Evolutionary conservation across 2,797 vertebrate species (phyloP), one percentile per base, ranked within the genome.

Genomic region (Chromobotia macracanthus): DNA sequence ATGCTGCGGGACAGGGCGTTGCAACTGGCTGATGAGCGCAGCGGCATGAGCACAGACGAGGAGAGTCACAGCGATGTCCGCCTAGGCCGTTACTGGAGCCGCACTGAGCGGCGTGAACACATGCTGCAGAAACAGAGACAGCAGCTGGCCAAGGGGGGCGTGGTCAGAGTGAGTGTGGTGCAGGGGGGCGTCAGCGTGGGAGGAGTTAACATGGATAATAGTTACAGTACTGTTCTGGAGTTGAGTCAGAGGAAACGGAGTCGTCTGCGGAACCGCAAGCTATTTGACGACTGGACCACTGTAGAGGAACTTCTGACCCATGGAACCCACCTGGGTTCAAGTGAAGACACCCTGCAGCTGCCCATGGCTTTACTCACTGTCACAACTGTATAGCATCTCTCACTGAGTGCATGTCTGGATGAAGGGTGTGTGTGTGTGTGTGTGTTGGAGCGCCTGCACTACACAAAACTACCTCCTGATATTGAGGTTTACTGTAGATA

Each of bases 271-370:
- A 94, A 93, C 88, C 90, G 91, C 84, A 95, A 93, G 89, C 78
- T 93, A 82, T 83, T 94, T 77, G 94, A 94, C 41, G 93, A 94
- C 83, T 94, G 92, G 92, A 93, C 92, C 7, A 93, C 93, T 3
- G 92, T 93, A 44, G 93, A 94, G 87, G 93, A 94, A 86, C 91
- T 94, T 79, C 90, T 94, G 84, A 90, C 89, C 81, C 92, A 94
- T 0, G 87, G 94, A n/a, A 94, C 87, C 25, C 87, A 91, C 73
- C 85, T 92, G 31, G 83, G 92, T 53, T 86, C 84, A 58, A 83
- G 87, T 10, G 92, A 92, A n/a, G 88, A 90, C 53, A 82, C 87
- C 16, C 46, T 81, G 55, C 80, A 91, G 76, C 89, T 91, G 79
- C 84, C 90, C 55, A 90, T 92, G 78, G 93, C 93, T 11, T 87